Evolutionary conservation across 2,888 invertebrate genomes (phyloP).

Genomic region (Philereme transversata): DNA sequence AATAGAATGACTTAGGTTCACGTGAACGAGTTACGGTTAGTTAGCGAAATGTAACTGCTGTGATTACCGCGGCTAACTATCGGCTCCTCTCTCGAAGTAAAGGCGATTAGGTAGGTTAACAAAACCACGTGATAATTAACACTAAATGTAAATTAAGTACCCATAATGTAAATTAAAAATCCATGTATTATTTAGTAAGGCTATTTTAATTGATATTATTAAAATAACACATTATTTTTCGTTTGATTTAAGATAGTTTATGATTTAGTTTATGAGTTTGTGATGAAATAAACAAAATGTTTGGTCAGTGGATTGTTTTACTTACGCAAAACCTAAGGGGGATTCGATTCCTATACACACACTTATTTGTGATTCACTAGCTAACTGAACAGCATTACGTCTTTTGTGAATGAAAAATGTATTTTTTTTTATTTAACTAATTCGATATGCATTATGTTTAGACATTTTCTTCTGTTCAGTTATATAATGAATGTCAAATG

Average conservation of each 20-base stretch:
- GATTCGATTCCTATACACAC: too few relatives aligned
- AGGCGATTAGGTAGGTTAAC: slow-evolving; percentile 58
- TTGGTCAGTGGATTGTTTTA: slow-evolving; percentile 52
- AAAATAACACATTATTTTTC: slow-evolving; percentile 58
- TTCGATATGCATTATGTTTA: too few relatives aligned
- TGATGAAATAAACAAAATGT: slow-evolving; percentile 76
- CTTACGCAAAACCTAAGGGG: slow-evolving; percentile 1
- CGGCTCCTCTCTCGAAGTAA: slow-evolving; percentile 31
- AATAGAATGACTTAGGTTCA: too few relatives aligned
- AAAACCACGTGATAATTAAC: slow-evolving; percentile 78
- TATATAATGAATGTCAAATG: too few relatives aligned
- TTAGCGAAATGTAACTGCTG: too few relatives aligned
- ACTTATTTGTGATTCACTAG: too few relatives aligned
- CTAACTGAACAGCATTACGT: too few relatives aligned
- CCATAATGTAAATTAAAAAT: slow-evolving; percentile 62
- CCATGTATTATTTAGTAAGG: slow-evolving; percentile 56
- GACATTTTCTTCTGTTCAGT: too few relatives aligned
- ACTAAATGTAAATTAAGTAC: slow-evolving; percentile 64
- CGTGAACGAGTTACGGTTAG: too few relatives aligned
- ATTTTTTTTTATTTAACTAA: too few relatives aligned
- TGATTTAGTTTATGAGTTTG: slow-evolving; percentile 55
- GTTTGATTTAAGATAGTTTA: slow-evolving; percentile 54
- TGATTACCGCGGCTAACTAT: background rate
- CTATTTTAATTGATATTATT: slow-evolving; percentile 56
- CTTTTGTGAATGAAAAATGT: too few relatives aligned